A percentile compares a stretch with the other conserved stretches of the same genome.
Conservation (phyloP, 2,888 invertebrate genomes). For the Torymus tubicola region DNA sequence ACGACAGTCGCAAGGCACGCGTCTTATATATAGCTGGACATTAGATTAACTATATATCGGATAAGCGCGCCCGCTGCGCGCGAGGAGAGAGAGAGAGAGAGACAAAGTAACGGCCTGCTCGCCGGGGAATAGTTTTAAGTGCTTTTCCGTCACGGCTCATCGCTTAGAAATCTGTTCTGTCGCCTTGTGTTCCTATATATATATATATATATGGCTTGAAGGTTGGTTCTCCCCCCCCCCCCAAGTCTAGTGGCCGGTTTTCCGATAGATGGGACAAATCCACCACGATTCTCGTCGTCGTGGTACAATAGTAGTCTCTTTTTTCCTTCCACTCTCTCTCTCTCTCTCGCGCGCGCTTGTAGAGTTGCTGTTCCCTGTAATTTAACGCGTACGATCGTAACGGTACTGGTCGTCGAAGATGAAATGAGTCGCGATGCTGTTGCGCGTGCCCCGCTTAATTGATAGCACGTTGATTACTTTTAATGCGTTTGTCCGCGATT, state of each 20-base stretch:
- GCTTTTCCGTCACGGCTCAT: conserved; percentile 64
- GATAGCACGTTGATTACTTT: no score
- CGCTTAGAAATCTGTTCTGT: conserved; percentile 60
- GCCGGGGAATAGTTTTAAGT: conserved; percentile 63
- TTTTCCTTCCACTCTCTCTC: not conserved
- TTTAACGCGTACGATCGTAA: no score
- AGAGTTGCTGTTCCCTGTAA: no score
- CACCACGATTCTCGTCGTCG: no score
- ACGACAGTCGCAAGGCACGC: conserved; percentile 45
- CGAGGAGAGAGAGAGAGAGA: not conserved
- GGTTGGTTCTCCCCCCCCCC: conserved; percentile 21
- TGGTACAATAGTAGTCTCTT: not conserved
- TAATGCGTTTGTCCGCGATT: no score
- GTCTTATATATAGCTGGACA: conserved; percentile 53
- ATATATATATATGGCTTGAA: no score
- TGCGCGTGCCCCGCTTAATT: no score
- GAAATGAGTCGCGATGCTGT: no score
- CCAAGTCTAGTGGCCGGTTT: conserved; percentile 23
- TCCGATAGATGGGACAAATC: no score
- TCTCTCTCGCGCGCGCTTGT: no score
- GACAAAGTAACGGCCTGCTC: conserved; percentile 57
- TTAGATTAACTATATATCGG: conserved; percentile 62
- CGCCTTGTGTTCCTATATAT: not conserved
- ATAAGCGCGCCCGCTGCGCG: conserved; percentile 55
- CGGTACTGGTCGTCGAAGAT: no score